These are phyloP conservation scores for Maniola hyperantus DNA, from an alignment of 2,888 invertebrate genomes.

Conservation along the genomic window DNA sequence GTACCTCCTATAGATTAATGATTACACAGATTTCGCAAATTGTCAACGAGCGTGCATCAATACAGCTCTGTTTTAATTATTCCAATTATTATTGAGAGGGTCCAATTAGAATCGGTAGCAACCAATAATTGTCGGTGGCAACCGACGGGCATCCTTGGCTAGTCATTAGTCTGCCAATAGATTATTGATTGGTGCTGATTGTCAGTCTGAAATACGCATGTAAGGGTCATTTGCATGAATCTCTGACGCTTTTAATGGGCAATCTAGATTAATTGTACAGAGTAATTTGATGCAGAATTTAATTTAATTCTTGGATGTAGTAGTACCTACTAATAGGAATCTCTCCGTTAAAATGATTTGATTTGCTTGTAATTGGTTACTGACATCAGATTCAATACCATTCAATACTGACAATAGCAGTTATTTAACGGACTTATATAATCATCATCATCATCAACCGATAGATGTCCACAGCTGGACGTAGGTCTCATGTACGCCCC, in stretches of 20 bases:
- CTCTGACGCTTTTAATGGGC: constrained; percentile 72
- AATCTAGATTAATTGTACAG: constrained; percentile 70
- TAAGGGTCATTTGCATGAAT: constrained; percentile 76
- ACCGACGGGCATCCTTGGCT: constrained; percentile 71
- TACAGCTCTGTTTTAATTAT: constrained; percentile 65
- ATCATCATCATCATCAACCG: no score
- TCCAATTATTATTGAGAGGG: constrained; percentile 65
- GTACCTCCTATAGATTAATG: constrained; percentile 28
- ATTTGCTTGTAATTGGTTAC: not conserved
- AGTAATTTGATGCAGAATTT: constrained; percentile 45
- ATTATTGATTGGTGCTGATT: constrained; percentile 83
- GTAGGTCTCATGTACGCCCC: no score
- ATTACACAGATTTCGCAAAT: constrained; percentile 40
- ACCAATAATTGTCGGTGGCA: constrained; percentile 67
- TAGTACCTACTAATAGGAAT: no score
- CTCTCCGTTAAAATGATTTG: not conserved
- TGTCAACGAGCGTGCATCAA: constrained; percentile 41
- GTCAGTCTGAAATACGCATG: constrained; percentile 56
- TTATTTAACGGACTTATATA: no score
- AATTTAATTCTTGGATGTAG: not conserved
- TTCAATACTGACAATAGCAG: no score
- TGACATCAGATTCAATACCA: not conserved
- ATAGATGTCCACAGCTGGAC: no score
- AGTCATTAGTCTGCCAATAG: constrained; percentile 79
- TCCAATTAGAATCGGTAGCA: constrained; percentile 67